Evolutionary conservation across 2,888 invertebrate species (phyloP).

Genomic region (Apotomis capreana): DNA sequence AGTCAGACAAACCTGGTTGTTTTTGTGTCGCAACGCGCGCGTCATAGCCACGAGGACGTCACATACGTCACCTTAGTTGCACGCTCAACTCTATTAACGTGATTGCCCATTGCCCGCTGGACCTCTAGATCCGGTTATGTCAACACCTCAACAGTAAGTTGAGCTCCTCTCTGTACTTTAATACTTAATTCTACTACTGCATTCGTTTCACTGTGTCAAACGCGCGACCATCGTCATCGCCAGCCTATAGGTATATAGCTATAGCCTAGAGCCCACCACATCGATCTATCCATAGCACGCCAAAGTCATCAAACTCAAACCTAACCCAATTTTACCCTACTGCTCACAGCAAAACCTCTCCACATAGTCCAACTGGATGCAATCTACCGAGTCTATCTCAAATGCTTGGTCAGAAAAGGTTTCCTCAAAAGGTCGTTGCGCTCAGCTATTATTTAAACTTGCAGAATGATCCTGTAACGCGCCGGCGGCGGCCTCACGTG

Average conservation of each 20-base stretch:
- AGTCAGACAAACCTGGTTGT: conserved; percentile 7
- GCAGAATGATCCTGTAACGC: conserved; percentile 7
- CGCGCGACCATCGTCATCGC: too few relatives aligned
- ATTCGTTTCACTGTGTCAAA: too few relatives aligned
- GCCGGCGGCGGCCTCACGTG: background rate
- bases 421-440: conserved; percentile 30
- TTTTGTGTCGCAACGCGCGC: conserved; percentile 4
- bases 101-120: background rate
- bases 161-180: too few relatives aligned
- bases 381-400: background rate
- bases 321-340: too few relatives aligned
- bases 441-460: conserved; percentile 28
- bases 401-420: conserved; percentile 2
- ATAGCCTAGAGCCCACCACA: too few relatives aligned
- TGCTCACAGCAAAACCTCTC: too few relatives aligned
- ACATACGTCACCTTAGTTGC: conserved; percentile 5
- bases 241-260: too few relatives aligned
- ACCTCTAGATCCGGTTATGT: conserved; percentile 13
- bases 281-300: too few relatives aligned
- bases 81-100: background rate
- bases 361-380: too few relatives aligned
- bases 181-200: too few relatives aligned
- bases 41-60: background rate
- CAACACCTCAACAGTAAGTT: too few relatives aligned
- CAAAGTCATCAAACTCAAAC: too few relatives aligned